These are phyloP conservation scores for Sebastes schlegelii DNA, from an alignment of 2,113 vertebrate genomes.

Conservation along the genomic window DNA sequence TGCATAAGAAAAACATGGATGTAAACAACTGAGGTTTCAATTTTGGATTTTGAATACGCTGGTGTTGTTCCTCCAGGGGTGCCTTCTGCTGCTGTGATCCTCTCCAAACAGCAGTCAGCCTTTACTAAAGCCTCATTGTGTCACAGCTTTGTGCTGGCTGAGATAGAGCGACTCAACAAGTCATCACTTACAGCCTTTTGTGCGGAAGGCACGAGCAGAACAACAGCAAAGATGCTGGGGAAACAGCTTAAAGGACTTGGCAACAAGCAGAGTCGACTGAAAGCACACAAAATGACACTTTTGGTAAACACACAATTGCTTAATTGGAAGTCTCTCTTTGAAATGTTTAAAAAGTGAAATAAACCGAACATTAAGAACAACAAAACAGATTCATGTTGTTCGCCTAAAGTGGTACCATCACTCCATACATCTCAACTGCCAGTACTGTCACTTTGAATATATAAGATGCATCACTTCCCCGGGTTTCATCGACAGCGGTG, in stretches of 20 bases:
- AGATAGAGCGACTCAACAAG: conserved; percentile 7
- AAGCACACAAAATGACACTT: background rate
- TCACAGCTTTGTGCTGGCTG: conserved; percentile 19
- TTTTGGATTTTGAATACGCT: background rate
- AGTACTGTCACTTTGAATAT: background rate
- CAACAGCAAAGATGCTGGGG: background rate
- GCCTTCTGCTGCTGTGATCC: conserved; percentile 7
- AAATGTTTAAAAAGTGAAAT: no score
- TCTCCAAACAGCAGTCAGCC: conserved; percentile 12
- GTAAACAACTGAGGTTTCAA: background rate
- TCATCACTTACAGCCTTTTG: conserved; percentile 33
- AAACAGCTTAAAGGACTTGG: background rate
- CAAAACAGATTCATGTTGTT: background rate
- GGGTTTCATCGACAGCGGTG: background rate
- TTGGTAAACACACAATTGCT: background rate
- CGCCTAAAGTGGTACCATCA: background rate
- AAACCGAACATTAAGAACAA: background rate
- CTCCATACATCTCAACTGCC: background rate
- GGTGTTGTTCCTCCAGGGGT: conserved; percentile 11
- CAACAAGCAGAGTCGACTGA: background rate
- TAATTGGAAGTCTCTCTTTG: background rate
- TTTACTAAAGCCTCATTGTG: conserved; percentile 9
- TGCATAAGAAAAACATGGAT: background rate
- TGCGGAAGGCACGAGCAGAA: conserved; percentile 15
- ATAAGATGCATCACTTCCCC: background rate